Evolutionary conservation across 2,888 invertebrate species (phyloP).

Genomic region (Lasioglossum lativentre): DNA sequence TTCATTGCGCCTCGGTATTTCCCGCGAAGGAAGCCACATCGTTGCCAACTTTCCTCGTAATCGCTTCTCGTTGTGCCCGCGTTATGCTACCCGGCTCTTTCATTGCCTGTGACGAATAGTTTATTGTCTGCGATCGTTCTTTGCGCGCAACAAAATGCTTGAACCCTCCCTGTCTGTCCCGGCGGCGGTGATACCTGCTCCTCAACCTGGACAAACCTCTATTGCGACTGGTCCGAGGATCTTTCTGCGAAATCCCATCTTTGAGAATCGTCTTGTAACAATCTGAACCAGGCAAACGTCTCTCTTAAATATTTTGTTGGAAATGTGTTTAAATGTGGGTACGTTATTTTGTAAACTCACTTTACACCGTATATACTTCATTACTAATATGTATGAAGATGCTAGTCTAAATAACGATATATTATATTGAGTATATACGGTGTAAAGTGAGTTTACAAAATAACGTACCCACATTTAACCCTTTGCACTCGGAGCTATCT

Average conservation of each 20-base stretch:
- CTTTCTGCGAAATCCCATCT: background rate
- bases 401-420: no score
- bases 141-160: background rate
- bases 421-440: no score
- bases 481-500: no score
- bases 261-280: background rate
- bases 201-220: background rate
- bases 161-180: background rate
- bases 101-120: background rate
- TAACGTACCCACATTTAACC: no score
- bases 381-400: no score
- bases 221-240: background rate
- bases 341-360: no score
- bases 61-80: constrained; percentile 1
- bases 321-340: no score
- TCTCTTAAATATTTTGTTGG: no score
- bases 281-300: background rate
- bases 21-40: constrained; percentile 1
- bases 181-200: background rate
- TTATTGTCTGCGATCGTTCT: constrained; percentile 7
- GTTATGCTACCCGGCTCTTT: background rate
- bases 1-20: constrained; percentile 42
- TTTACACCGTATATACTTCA: no score
- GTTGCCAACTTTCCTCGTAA: constrained; percentile 28
- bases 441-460: no score